Evolutionary conservation across 2,888 invertebrate species (phyloP), one percentile per base, ranked within the genome.

Genomic region (Phyto melanocephala): DNA sequence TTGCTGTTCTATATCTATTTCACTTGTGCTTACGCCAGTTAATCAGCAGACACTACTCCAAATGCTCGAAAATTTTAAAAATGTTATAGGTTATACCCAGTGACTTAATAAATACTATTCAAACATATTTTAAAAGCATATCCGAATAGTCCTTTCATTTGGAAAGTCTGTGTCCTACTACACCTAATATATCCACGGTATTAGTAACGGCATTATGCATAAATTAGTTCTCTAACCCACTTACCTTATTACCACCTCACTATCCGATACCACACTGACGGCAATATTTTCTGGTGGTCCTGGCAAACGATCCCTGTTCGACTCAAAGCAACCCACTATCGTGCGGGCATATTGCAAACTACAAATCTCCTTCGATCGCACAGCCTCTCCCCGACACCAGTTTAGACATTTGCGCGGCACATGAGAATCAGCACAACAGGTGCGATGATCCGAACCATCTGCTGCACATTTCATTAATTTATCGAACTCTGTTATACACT

Each of bases 401-500:
- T 96, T 96, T 84, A 97, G 91, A 89, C 97, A 97, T 85, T 94
- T 93, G 40, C 95, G 93, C 0, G 96, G 96, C 0, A 97, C 96
- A 56, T 95, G 95, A 91, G 94, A 94, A 20, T 95, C 94, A 0
- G 95, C 94, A 89, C 97, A 97, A 88, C 97, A 97, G 82, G 94
- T 94, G 52, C 96, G 93, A 90, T 97, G 97, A 89, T 97, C 97
- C 76, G 94, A 95, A 6, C 95, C 95, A 86, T 95, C 95, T 0
- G 96, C 95, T 0, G 96, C 96, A 87, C 97, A 97, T 87, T 94
- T 95, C 95, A 96, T 96, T 65, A 96, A 92, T 87, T 96, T 96
- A 89, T 96, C 95, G 88, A 96, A 95, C 91, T 96, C 96, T 80
- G 94, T 93, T 88, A 96, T 94, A 89, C 96, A 97, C 88, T 96